Evolutionary conservation across 2,888 invertebrate genomes (phyloP).

Genomic region (Bunonema sp.): DNA sequence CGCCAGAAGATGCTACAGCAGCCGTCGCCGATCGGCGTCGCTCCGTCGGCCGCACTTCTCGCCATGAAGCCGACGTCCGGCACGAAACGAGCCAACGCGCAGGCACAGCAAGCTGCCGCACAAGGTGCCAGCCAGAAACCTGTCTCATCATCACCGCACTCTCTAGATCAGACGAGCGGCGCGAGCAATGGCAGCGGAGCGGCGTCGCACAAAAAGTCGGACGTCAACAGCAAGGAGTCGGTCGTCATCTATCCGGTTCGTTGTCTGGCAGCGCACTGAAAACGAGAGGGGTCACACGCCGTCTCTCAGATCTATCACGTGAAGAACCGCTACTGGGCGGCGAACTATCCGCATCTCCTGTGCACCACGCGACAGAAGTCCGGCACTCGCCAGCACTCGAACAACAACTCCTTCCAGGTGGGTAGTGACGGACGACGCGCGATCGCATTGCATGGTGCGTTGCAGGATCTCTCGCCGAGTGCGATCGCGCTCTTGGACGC

Average conservation of each 20-base stretch:
- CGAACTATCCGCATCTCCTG: slow-evolving; percentile 38
- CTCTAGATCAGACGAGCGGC: too few relatives aligned
- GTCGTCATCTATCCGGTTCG: slow-evolving; percentile 32
- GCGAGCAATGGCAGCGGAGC: too few relatives aligned
- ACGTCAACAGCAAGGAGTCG: slow-evolving; percentile 35
- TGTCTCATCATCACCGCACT: not conserved
- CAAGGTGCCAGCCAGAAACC: not conserved
- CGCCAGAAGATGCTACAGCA: slow-evolving; percentile 32
- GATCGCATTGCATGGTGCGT: slow-evolving; percentile 1
- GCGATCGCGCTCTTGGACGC: slow-evolving; percentile 15
- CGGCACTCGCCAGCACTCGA: slow-evolving; percentile 23
- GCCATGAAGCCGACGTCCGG: slow-evolving; percentile 41
- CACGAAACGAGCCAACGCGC: slow-evolving; percentile 27
- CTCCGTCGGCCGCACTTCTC: slow-evolving; percentile 28
- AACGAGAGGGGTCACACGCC: too few relatives aligned
- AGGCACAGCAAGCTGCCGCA: too few relatives aligned
- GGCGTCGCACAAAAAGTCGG: slow-evolving; percentile 41
- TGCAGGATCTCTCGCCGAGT: slow-evolving; percentile 24
- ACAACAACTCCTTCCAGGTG: slow-evolving; percentile 28
- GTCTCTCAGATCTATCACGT: slow-evolving; percentile 11
- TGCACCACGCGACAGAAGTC: slow-evolving; percentile 41
- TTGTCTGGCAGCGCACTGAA: too few relatives aligned
- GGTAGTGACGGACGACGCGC: too few relatives aligned
- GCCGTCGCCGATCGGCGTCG: slow-evolving; percentile 21
- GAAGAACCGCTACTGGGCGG: slow-evolving; percentile 28